Base-by-base conservation (phyloP, 1,140 invertebrate genomes). In the Drosophila ananassae region DNA sequence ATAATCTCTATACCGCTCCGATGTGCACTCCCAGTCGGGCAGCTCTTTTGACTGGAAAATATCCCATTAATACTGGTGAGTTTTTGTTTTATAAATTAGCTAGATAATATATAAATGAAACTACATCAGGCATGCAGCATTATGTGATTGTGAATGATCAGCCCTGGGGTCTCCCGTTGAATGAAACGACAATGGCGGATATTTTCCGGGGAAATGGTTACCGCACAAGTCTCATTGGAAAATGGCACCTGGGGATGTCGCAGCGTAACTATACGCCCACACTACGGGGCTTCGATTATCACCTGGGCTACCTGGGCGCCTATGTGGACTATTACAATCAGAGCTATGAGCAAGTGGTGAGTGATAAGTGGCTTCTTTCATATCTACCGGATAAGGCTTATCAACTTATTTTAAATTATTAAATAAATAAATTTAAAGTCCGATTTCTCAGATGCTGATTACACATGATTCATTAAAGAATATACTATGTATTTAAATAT, bases 181-280 rank as follows among this genome's bases (percentile, higher is more conserved):
- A 94, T 22, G 95, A 97, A 89, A 96, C 95, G 79, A 91, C 97
- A 25, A 91, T 98, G 53, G 96, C 97, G 0, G 92, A 97, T 91
- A 94, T 95, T 79, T 93, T 98, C 24, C 95, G 94, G 83, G 93
- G 95, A 41, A 84, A 94, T 0, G 97, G 97, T 0, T 98, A 98
- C 90, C 91, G 92, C 4, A 98, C 96, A 0, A 95, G 96, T 90
- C 94, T 96, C 10, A 94, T 98, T 17, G 98, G 98, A 10, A 98
- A 98, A 93, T 98, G 97, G 97, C 97, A 98, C 85, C 92, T 97
- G 51, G 97, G 97, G 1, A 95, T 93, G 77, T 94, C 94, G 62
- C 93, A 93, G 28, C 93, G 92, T 21, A 94, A 94, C 57, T 97
- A 95, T 80, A 95, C 96, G 4, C 97, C 97, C 1, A 95, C 94